Conservation (phyloP, 1,140 invertebrate genomes). For the Scaptomyza hsui region DNA sequence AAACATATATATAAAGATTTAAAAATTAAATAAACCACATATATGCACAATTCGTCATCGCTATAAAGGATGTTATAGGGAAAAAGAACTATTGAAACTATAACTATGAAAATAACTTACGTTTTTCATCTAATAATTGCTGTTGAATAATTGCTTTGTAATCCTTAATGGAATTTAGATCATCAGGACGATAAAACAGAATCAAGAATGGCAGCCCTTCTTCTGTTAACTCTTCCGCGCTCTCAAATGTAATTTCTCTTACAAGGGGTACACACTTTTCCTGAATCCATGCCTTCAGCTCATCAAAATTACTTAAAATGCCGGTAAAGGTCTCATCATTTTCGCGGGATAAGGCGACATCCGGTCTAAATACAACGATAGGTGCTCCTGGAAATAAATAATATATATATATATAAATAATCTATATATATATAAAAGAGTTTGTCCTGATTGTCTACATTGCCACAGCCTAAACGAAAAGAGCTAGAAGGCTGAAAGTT, state of each 20-base stretch:
- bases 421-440: neutral
- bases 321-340: constrained; percentile 92
- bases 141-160: constrained; percentile 93
- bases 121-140: constrained; percentile 94
- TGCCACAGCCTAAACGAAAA: too few species aligned
- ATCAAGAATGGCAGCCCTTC: constrained; percentile 99
- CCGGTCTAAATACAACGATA: constrained; percentile 92
- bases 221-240: constrained; percentile 99
- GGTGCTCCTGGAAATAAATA: constrained; percentile 85
- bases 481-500: too few species aligned
- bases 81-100: too few species aligned
- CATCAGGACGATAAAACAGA: constrained; percentile 95
- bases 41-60: too few species aligned
- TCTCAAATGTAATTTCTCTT: constrained; percentile 98
- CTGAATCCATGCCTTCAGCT: constrained; percentile 93
- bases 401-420: neutral
- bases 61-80: too few species aligned
- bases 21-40: too few species aligned
- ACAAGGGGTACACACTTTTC: constrained; percentile 95
- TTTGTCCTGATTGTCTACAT: too few species aligned
- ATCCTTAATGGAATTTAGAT: constrained; percentile 93
- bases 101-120: constrained; percentile 87
- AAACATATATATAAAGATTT: neutral
- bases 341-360: constrained; percentile 91
- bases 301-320: constrained; percentile 89